Base-by-base conservation (phyloP, 2,888 invertebrate species). In the Campoplex nolae region DNA sequence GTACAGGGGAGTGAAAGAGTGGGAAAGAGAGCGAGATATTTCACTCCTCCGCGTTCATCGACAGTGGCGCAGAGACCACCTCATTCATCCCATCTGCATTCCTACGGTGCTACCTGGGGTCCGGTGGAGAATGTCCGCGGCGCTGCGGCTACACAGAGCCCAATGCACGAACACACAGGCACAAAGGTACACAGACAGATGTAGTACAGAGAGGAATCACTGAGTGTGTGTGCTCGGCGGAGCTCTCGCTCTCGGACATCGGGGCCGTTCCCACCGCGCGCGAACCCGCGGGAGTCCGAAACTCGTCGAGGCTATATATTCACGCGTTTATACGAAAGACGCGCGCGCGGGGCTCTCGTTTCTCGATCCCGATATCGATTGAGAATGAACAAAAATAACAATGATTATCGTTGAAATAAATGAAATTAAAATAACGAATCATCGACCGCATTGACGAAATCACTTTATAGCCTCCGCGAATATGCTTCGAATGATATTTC, bases 71-170 rank as follows among this genome's bases (percentile, higher is more conserved):
- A 91, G 93, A 91, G 93, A 93, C 93, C 92, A 92, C 93, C 93
- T 93, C 93, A 93, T 93, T 93, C 93, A 93, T 93, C 92, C 93
- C 90, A 93, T 93, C 93, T 93, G 91, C 93, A 93, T 93, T 93
- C 93, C 93, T 92, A 90, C 91, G 90, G 92, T 92, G 93, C 93
- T 93, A 93, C 93, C 93, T 93, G 93, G 92, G 91, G 90, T 90
- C 91, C 90, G 84, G 86, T 93, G 93, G 93, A 93, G 93, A 93
- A 93, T 93, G 92, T 90, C 88, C 86, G 75, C 68, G 88, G 88
- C 90, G 81, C 78, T 82, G 87, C 74, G 81, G 74, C 62, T 58
- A 84, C 74, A 65, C 68, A 54, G 54, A 54, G 23, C 23, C 67
- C 67, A 51, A 78, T 11, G 16, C 54, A 16, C 23, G 2, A 1